These are phyloP conservation scores for Pyralis farinalis DNA, from an alignment of 2,888 invertebrate genomes.

Conservation along the genomic window DNA sequence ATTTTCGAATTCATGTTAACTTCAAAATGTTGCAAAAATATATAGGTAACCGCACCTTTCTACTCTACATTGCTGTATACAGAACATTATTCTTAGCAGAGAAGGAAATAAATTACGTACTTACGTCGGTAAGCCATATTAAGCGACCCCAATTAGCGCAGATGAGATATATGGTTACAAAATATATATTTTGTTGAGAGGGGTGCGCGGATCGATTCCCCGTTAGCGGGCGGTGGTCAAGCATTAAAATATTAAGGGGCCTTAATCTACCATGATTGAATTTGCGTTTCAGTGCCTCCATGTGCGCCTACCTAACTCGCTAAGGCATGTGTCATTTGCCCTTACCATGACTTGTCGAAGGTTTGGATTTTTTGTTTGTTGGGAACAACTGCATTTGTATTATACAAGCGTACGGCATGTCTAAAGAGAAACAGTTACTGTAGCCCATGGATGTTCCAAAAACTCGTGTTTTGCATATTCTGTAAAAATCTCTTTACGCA, in stretches of 20 bases:
- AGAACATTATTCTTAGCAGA: slow-evolving; percentile 49
- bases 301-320: slow-evolving; percentile 49
- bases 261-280: slow-evolving; percentile 79
- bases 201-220: slow-evolving; percentile 64
- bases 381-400: no score
- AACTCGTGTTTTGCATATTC: no score
- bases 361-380: no score
- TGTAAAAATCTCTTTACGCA: no score
- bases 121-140: slow-evolving; percentile 79
- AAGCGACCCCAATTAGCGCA: slow-evolving; percentile 79
- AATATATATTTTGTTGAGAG: slow-evolving; percentile 56
- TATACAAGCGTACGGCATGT: no score
- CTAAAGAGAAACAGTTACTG: no score
- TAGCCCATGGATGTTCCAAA: no score
- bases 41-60: slow-evolving; percentile 34
- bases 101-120: slow-evolving; percentile 75
- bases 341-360: slow-evolving; percentile 30
- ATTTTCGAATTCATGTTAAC: background rate
- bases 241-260: slow-evolving; percentile 77
- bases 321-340: slow-evolving; percentile 42
- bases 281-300: slow-evolving; percentile 60
- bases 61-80: slow-evolving; percentile 36
- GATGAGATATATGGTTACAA: slow-evolving; percentile 69
- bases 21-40: slow-evolving; percentile 19
- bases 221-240: slow-evolving; percentile 73